Evolutionary conservation across 2,888 invertebrate genomes (phyloP).

Genomic region (Drosophila histrio): DNA sequence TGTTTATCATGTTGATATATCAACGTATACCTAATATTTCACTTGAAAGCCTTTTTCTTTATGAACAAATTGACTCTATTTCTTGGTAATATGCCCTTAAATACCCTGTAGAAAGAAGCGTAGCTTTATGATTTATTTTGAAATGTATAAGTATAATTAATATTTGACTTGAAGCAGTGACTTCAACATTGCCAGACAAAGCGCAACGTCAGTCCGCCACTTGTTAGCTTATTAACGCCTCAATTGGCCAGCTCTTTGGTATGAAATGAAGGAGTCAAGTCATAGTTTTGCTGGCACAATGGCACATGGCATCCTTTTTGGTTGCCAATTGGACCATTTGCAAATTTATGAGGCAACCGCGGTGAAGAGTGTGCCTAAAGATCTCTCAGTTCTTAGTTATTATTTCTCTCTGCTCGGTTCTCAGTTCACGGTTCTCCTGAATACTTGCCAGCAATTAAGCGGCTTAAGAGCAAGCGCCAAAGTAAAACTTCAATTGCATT

Average conservation of each 20-base stretch:
- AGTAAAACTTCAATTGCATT: slow-evolving; percentile 42
- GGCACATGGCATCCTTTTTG: slow-evolving; percentile 24
- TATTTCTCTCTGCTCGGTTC: neutral
- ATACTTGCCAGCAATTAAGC: slow-evolving; percentile 67
- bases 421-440: neutral
- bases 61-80: too few relatives aligned
- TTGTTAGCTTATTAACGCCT: slow-evolving; percentile 65
- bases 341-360: slow-evolving; percentile 56
- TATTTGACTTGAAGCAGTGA: neutral
- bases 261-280: slow-evolving; percentile 5
- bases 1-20: too few relatives aligned
- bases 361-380: slow-evolving; percentile 10
- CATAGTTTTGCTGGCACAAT: slow-evolving; percentile 37
- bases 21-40: slow-evolving; percentile 2
- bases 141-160: neutral
- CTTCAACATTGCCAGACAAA: too few relatives aligned
- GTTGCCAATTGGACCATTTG: slow-evolving; percentile 35
- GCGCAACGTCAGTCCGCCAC: slow-evolving; percentile 33
- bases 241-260: slow-evolving; percentile 33
- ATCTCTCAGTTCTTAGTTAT: slow-evolving; percentile 4
- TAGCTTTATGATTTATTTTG: too few relatives aligned
- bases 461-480: slow-evolving; percentile 42
- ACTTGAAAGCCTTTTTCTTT: too few relatives aligned
- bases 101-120: too few relatives aligned
- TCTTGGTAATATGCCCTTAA: too few relatives aligned